Evolutionary conservation across 2,113 vertebrate species (phyloP).

Genomic region (Chaenogobius annularis): DNA sequence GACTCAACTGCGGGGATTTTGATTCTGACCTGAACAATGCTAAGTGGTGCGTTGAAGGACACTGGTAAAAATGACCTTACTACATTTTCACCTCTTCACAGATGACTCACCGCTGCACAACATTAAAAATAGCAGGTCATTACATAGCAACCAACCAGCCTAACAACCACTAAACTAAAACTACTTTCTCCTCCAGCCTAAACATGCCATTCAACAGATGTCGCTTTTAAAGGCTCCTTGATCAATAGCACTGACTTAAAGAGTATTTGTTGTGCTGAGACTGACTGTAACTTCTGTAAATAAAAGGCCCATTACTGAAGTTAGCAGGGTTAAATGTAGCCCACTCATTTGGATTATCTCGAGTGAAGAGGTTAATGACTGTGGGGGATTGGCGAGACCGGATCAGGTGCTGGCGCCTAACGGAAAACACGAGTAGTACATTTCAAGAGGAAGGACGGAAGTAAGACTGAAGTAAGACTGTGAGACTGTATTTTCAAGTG

Average conservation of each 20-base stretch:
- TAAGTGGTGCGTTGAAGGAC: constrained; percentile 14
- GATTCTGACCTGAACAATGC: constrained; percentile 15
- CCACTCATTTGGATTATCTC: constrained; percentile 35
- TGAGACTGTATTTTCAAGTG: no score
- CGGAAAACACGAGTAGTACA: neutral
- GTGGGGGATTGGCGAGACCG: neutral
- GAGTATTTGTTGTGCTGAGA: constrained; percentile 44
- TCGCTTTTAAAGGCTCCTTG: constrained; percentile 30
- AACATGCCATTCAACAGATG: constrained; percentile 30
- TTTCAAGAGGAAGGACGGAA: neutral
- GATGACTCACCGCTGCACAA: constrained; percentile 17
- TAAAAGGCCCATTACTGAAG: constrained; percentile 47
- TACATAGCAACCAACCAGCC: neutral
- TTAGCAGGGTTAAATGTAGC: constrained; percentile 34
- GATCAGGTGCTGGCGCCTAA: neutral
- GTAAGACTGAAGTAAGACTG: no score
- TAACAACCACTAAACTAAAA: neutral
- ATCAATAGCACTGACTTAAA: constrained; percentile 40
- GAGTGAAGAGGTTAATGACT: constrained; percentile 13
- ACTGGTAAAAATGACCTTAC: constrained; percentile 34
- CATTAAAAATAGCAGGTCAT: neutral
- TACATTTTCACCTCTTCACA: constrained; percentile 14
- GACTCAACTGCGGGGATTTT: neutral
- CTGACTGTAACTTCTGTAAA: constrained; percentile 44
- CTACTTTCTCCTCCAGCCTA: constrained; percentile 13